These are phyloP conservation scores for Notolabrus celidotus DNA, from an alignment of 2,797 vertebrate genomes.

Conservation along the genomic window DNA sequence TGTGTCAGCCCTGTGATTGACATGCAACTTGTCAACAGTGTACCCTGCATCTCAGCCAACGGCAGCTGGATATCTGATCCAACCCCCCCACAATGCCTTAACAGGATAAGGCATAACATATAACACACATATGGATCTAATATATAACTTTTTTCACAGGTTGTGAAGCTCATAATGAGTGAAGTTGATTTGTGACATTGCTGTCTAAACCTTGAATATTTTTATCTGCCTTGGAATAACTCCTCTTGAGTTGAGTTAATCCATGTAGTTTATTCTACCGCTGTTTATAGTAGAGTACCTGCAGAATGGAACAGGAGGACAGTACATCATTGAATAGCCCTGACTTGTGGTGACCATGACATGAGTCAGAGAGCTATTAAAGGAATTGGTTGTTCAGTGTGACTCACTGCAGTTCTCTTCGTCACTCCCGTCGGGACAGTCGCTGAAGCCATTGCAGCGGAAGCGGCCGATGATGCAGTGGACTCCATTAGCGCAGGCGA, in stretches of 20 bases:
- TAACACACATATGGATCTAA: no score
- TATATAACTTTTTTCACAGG: background rate
- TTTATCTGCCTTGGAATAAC: conserved; percentile 1
- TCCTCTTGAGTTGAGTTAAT: conserved; percentile 3
- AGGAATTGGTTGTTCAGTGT: conserved; percentile 6
- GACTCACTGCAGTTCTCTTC: conserved; percentile 99
- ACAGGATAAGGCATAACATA: no score
- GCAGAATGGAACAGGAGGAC: conserved; percentile 22
- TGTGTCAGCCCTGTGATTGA: no score
- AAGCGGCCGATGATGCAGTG: conserved; percentile 99
- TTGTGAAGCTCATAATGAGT: background rate
- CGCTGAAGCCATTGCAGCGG: conserved; percentile 95
- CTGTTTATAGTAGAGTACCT: background rate
- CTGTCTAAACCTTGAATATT: background rate
- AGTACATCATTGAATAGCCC: conserved; percentile 18
- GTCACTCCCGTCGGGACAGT: conserved; percentile 96
- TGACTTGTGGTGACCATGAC: conserved; percentile 23
- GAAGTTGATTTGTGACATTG: background rate
- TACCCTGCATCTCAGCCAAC: no score
- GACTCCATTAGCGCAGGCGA: conserved; percentile 93
- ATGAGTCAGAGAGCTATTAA: conserved; percentile 11
- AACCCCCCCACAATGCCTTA: no score
- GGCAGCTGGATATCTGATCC: no score
- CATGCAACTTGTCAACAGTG: no score
- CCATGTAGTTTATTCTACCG: background rate